A percentile compares a stretch with the other conserved stretches of the same genome.
Evolutionary conservation across 2,797 vertebrate species (phyloP).

Genomic region (Tapera naevia): DNA sequence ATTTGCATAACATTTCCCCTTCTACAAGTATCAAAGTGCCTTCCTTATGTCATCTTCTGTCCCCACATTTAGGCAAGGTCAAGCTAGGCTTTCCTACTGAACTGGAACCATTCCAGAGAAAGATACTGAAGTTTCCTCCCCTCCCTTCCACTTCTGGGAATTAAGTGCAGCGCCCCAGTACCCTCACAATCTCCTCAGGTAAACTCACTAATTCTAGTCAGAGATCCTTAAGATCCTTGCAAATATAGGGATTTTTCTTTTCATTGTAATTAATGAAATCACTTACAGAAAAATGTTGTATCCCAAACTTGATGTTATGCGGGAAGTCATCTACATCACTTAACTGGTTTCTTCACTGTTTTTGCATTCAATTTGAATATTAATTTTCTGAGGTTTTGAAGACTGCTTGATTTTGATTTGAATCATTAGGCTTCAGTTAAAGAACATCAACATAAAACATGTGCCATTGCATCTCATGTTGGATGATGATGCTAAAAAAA

Average conservation of each 20-base stretch:
- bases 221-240: not conserved
- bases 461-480: not conserved
- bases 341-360: not conserved
- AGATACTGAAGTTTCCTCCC: not conserved
- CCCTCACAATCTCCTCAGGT: not conserved
- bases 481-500: not conserved
- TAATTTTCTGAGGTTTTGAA: not conserved
- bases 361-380: not conserved
- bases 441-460: not conserved
- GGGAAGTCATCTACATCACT: not conserved
- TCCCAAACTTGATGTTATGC: not conserved
- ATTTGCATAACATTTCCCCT: conserved; percentile 35
- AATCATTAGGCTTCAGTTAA: not conserved
- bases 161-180: not conserved
- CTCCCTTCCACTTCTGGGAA: not conserved
- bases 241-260: not conserved
- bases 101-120: not conserved
- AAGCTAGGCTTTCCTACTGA: not conserved
- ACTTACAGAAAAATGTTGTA: not conserved
- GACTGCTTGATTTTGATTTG: not conserved
- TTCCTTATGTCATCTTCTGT: not conserved
- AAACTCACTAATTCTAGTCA: not conserved
- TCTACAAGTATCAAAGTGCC: not conserved
- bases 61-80: not conserved
- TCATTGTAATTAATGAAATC: not conserved